Evolutionary conservation across 2,797 vertebrate genomes (phyloP).

Genomic region (Vipera ursinii): DNA sequence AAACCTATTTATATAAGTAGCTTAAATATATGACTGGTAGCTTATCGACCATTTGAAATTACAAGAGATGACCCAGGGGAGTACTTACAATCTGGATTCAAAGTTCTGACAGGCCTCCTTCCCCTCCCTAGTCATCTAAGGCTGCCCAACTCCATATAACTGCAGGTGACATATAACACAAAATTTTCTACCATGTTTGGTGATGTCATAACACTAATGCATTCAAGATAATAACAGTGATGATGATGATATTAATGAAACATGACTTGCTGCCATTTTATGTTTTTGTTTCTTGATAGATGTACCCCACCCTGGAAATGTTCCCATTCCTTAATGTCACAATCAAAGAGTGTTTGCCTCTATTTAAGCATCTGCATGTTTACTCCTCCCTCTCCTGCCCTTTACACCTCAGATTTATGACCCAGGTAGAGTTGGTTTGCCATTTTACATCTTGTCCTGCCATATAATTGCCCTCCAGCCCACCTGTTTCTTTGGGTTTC

Average conservation of each 20-base stretch:
- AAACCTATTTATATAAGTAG: too few relatives aligned
- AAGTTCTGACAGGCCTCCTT: too few relatives aligned
- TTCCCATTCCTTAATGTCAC: neutral
- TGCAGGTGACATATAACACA: neutral
- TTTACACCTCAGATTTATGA: constrained; percentile 43
- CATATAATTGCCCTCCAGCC: constrained; percentile 37
- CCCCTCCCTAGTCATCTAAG: neutral
- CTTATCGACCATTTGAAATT: too few relatives aligned
- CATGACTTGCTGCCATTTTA: neutral
- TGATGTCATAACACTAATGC: neutral
- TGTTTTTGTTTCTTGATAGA: neutral
- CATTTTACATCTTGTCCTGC: constrained; percentile 31
- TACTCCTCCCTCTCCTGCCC: constrained; percentile 8
- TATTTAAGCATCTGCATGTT: constrained; percentile 24
- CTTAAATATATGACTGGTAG: too few relatives aligned
- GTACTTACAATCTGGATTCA: too few relatives aligned
- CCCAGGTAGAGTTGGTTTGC: constrained; percentile 39
- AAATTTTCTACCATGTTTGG: neutral
- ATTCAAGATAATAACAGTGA: neutral
- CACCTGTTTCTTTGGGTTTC: constrained; percentile 35
- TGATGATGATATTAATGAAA: neutral
- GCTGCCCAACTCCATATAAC: neutral
- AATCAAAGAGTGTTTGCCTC: neutral
- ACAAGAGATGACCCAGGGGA: too few relatives aligned
- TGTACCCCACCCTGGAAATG: neutral